Base-by-base conservation (phyloP, 2,797 vertebrate genomes). In the Babyrousa celebensis region DNA sequence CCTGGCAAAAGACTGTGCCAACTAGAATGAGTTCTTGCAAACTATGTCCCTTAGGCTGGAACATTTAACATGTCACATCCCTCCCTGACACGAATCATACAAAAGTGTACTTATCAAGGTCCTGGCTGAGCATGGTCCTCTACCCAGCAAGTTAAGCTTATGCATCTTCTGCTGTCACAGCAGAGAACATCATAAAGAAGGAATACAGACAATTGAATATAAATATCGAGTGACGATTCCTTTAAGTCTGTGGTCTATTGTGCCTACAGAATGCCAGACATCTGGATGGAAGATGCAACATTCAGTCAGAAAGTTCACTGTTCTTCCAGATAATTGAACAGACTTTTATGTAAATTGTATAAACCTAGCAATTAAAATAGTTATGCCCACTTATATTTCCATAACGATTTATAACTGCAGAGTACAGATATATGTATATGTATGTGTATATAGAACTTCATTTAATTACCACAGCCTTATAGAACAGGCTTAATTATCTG, bases 221-320 rank as follows among this genome's bases (percentile, higher is more conserved):
- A 96, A 96, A 95, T 89, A 93, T 0, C 32, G 65, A 91, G 93
- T 77, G 78, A 78, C 23, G 72, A 89, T 67, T 85, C 89, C 87
- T 97, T 90, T 96, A 89, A 71, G 80, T 90, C 90, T 98, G 91
- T 92, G 86, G 48, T 93, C 92, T 95, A 93, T 89, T 95, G 89
- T 93, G 89, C 72, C 95, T 95, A 71, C 23, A 90, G 79, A 71
- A 94, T 60, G 89, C 93, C 93, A 97, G 94, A 97, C 96, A 98
- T 98, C 98, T 98, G 96, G 96, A 95, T 15, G 65, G 94, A 97
- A 98, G 91, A 96, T 95, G 94, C 48, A 52, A 29, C 63, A 54
- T 79, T 89, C 87, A 85, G 63, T 56, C 72, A 21, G 82, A 68
- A 96, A 91, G 82, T 77, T 93, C 72, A 68, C 72, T 83, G 58